Evolutionary conservation across 2,888 invertebrate genomes (phyloP).

Genomic region (Strigamia transsilvanica): DNA sequence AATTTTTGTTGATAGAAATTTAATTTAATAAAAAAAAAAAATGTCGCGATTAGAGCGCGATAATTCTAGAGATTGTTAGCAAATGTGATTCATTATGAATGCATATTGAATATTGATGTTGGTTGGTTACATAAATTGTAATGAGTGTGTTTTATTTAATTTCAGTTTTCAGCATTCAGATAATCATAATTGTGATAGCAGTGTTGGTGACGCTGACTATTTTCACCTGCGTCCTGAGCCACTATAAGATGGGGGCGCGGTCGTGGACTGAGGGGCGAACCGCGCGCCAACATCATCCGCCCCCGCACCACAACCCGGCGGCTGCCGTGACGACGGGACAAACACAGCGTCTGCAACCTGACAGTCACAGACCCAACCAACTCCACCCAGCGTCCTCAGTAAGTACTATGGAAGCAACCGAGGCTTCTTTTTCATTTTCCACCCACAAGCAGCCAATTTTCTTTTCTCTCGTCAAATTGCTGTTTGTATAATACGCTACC

Average conservation of each 20-base stretch:
- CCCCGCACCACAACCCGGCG: conserved; percentile 52
- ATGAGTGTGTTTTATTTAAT: conserved; percentile 12
- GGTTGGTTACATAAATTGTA: too few relatives aligned
- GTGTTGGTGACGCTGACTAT: conserved; percentile 55
- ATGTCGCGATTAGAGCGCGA: not conserved
- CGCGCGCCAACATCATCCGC: conserved; percentile 50
- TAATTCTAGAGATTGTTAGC: not conserved
- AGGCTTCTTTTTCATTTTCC: not conserved
- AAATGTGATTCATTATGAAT: not conserved
- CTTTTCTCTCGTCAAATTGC: not conserved
- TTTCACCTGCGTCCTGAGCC: conserved; percentile 58
- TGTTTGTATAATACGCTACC: not conserved
- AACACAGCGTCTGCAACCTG: conserved; percentile 22
- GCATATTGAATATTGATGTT: not conserved
- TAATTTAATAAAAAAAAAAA: not conserved
- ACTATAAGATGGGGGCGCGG: conserved; percentile 60
- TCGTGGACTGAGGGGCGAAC: conserved; percentile 59
- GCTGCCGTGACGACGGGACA: conserved; percentile 46
- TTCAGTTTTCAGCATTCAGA: conserved; percentile 57
- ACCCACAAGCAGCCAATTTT: not conserved
- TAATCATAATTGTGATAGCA: conserved; percentile 57
- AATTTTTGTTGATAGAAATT: too few relatives aligned
- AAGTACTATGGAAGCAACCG: not conserved
- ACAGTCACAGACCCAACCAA: conserved; percentile 50
- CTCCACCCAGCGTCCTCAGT: conserved; percentile 53